phyloP scores from a whole-genome alignment of 1,140 invertebrate species.

The Dryas iulia region DNA sequence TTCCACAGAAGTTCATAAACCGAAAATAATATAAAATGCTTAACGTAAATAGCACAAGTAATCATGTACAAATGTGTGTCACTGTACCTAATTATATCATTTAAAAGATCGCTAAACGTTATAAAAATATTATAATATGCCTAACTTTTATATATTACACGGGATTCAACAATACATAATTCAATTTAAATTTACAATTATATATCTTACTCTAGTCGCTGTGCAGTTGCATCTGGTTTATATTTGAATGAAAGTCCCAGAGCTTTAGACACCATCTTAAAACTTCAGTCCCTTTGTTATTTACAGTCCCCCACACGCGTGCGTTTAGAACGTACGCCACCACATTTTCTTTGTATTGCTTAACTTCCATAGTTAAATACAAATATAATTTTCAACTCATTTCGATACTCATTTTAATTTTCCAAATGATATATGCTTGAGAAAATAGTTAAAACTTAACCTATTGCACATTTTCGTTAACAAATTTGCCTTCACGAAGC shows the following conservation, averaged over 20 bases:
- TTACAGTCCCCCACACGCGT: slow-evolving; percentile 35
- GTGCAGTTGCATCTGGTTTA: slow-evolving; percentile 44
- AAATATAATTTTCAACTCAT: background rate
- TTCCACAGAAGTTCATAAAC: slow-evolving; percentile 25
- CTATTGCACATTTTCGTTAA: slow-evolving; percentile 55
- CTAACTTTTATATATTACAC: slow-evolving; percentile 76
- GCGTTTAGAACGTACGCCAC: slow-evolving; percentile 37
- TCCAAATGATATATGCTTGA: background rate
- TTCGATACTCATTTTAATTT: background rate
- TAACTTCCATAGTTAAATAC: background rate
- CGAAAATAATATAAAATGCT: slow-evolving; percentile 27
- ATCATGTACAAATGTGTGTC: slow-evolving; percentile 42
- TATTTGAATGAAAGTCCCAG: slow-evolving; percentile 19
- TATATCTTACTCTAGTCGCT: slow-evolving; percentile 58
- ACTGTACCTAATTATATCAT: slow-evolving; percentile 35
- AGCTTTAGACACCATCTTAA: slow-evolving; percentile 3
- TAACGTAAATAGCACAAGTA: slow-evolving; percentile 43
- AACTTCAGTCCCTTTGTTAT: slow-evolving; percentile 31
- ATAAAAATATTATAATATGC: slow-evolving; percentile 75
- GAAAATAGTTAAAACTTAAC: slow-evolving; percentile 42
- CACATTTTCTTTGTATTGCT: background rate
- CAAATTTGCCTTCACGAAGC: slow-evolving; percentile 8
- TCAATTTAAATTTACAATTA: slow-evolving; percentile 72
- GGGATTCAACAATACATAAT: slow-evolving; percentile 70
- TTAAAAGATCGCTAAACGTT: slow-evolving; percentile 53